Conservation (phyloP, 2,797 vertebrate genomes). For the Pseudochaenichthys georgianus region DNA sequence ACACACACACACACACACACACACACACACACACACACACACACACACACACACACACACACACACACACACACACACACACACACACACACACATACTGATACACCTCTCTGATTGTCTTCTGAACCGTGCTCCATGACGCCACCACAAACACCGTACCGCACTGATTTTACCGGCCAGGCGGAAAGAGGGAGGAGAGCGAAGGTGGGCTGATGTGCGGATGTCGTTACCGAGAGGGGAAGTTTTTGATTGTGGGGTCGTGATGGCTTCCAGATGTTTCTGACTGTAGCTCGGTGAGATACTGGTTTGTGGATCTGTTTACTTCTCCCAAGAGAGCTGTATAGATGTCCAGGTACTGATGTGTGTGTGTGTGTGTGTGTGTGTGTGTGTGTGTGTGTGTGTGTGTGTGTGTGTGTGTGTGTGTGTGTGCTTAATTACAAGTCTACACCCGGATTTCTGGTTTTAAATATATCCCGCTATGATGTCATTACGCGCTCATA, state of each 20-base stretch:
- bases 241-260: slow-evolving; percentile 44
- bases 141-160: slow-evolving; percentile 19
- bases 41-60: slow-evolving; percentile 40
- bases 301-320: slow-evolving; percentile 34
- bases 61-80: slow-evolving; percentile 40
- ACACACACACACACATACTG: slow-evolving; percentile 43
- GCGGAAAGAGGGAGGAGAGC: slow-evolving; percentile 5
- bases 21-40: slow-evolving; percentile 40
- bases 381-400: slow-evolving; percentile 10
- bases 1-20: neutral
- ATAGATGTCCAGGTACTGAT: too few relatives aligned
- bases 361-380: slow-evolving; percentile 16
- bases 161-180: slow-evolving; percentile 14
- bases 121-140: slow-evolving; percentile 13
- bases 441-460: slow-evolving; percentile 41
- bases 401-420: slow-evolving; percentile 14
- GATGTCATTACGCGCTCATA: slow-evolving; percentile 36
- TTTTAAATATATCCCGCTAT: slow-evolving; percentile 51
- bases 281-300: slow-evolving; percentile 24
- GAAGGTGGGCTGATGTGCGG: slow-evolving; percentile 28
- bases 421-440: slow-evolving; percentile 40
- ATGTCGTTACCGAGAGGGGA: slow-evolving; percentile 35
- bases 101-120: slow-evolving; percentile 40
- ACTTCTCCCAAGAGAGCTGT: slow-evolving; percentile 10
- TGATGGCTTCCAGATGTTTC: slow-evolving; percentile 64